Percentiles rank a stretch among this genome's conserved stretches.
Conservation (phyloP, 64 coral and sea anemone genomes). For the Actinia tenebrosa region DNA sequence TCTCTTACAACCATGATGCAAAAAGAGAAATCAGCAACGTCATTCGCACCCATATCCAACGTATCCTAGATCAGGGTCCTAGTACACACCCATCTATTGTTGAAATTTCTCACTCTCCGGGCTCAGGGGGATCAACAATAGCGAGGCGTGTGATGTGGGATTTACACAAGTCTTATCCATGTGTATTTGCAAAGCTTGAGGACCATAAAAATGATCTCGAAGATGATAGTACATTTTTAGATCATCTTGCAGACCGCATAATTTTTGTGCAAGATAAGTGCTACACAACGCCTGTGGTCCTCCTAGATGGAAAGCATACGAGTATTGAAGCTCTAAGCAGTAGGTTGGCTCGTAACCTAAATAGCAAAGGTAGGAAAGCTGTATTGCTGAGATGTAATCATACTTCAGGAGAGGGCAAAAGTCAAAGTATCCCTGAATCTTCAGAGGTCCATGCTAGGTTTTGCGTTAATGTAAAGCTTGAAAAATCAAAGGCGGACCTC, state of each 20-base stretch:
- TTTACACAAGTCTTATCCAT: constrained; percentile 57
- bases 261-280: constrained; percentile 49
- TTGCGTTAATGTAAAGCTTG: constrained; percentile 52
- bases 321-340: constrained; percentile 46
- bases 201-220: constrained; percentile 38
- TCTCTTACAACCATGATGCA: constrained; percentile 67
- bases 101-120: constrained; percentile 62
- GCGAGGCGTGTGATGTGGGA: constrained; percentile 82
- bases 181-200: constrained; percentile 36
- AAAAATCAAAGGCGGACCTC: constrained; percentile 58
- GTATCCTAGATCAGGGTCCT: constrained; percentile 37
- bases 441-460: constrained; percentile 30
- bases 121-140: constrained; percentile 77
- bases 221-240: constrained; percentile 37
- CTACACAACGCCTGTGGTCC: constrained; percentile 43
- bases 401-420: background rate
- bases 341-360: constrained; percentile 44
- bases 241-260: constrained; percentile 37
- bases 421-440: background rate
- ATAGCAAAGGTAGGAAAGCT: constrained; percentile 41
- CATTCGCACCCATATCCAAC: constrained; percentile 51
- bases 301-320: constrained; percentile 74
- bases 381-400: constrained; percentile 56
- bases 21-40: constrained; percentile 32
- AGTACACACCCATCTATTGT: constrained; percentile 48